phyloP scores from a whole-genome alignment of 1,140 invertebrate genomes.

The Drosophila baimaii region DNA sequence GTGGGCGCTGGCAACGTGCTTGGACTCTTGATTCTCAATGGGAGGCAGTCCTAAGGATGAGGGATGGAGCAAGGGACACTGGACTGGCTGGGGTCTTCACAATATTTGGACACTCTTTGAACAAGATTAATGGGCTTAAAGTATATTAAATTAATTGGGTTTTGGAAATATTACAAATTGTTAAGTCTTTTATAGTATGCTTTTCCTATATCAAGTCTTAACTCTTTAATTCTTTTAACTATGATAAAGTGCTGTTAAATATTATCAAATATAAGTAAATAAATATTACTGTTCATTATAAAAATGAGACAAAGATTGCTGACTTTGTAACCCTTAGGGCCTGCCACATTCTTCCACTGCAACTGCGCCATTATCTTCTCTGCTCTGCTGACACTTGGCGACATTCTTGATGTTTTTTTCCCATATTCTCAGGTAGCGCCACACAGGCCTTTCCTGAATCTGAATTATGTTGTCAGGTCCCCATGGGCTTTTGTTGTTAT shows the following conservation, averaged over 20 bases:
- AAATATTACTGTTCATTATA: neutral
- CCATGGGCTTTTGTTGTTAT: conserved; percentile 30
- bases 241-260: no score
- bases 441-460: conserved; percentile 28
- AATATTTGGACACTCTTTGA: conserved; percentile 6
- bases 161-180: neutral
- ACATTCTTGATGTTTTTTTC: conserved; percentile 39
- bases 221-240: no score
- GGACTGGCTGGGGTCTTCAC: conserved; percentile 9
- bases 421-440: conserved; percentile 54
- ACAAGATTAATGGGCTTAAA: conserved; percentile 11
- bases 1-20: conserved; percentile 65
- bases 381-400: conserved; percentile 48
- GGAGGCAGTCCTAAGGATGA: neutral
- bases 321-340: no score
- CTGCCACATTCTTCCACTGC: conserved; percentile 12
- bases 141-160: neutral
- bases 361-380: conserved; percentile 9
- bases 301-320: no score
- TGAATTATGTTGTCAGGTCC: conserved; percentile 73
- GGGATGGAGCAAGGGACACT: neutral
- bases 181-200: no score
- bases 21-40: conserved; percentile 58
- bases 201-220: no score
- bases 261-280: neutral